Evolutionary conservation across 2,113 vertebrate genomes (phyloP).

Genomic region (Martes martes): DNA sequence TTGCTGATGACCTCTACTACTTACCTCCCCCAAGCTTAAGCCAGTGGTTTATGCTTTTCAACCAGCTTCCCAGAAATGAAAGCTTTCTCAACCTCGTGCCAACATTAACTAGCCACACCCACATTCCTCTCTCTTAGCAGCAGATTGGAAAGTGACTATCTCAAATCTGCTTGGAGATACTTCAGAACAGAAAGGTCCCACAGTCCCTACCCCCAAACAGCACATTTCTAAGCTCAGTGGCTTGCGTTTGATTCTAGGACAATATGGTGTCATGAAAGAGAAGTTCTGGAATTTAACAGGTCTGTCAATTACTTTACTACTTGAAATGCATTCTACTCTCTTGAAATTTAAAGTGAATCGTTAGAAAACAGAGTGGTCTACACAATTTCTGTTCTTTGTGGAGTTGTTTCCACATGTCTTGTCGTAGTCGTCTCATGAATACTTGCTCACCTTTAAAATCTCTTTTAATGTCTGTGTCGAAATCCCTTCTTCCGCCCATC

Average conservation of each 20-base stretch:
- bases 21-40: not conserved
- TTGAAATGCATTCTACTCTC: not conserved
- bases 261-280: not conserved
- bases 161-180: not conserved
- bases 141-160: not conserved
- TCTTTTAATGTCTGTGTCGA: not conserved
- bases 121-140: not conserved
- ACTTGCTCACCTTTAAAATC: not conserved
- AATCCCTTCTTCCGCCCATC: not conserved
- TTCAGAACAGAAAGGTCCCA: not conserved
- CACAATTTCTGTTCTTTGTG: not conserved
- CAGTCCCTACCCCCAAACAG: not conserved
- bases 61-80: not conserved
- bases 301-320: not conserved
- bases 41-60: not conserved
- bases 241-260: not conserved
- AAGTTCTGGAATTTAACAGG: not conserved
- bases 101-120: not conserved
- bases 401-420: not conserved
- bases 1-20: not conserved
- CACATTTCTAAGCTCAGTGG: not conserved
- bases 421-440: not conserved
- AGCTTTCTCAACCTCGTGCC: not conserved
- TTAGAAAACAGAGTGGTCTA: not conserved
- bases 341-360: not conserved